phyloP scores from a whole-genome alignment of 2,113 vertebrate species.

The Rousettus leschenaultii region DNA sequence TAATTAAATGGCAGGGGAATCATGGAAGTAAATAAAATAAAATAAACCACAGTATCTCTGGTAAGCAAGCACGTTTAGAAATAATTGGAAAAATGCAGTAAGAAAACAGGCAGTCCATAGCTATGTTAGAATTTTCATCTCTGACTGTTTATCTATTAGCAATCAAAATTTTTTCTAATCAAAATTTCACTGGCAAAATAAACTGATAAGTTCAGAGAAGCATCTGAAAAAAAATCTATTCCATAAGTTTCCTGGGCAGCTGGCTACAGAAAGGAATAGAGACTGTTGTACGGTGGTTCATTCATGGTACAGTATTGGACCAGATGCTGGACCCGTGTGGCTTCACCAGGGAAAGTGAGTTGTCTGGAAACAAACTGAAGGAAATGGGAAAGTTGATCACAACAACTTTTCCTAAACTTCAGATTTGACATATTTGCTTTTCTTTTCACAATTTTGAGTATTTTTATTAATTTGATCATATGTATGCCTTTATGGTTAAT shows the following conservation, averaged over 20 bases:
- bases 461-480: not conserved
- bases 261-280: not conserved
- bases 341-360: not conserved
- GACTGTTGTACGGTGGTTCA: fast-evolving
- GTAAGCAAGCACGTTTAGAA: not conserved
- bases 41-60: not conserved
- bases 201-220: not conserved
- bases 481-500: not conserved
- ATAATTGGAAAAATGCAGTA: not conserved
- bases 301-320: not conserved
- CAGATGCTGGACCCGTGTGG: fast-evolving
- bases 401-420: not conserved
- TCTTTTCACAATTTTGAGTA: not conserved
- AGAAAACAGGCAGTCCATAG: not conserved
- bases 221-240: not conserved
- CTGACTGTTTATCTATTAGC: not conserved
- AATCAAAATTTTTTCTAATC: not conserved
- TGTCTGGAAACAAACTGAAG: not conserved
- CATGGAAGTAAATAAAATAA: not conserved
- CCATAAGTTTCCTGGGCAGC: not conserved
- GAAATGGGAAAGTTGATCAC: not conserved
- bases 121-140: not conserved
- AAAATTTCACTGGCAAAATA: constrained; percentile 1
- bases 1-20: constrained; percentile 1
- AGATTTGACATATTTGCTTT: not conserved